Conservation (phyloP, 35 echinoderm and acorn worm species). For the Lytechinus variegatus region DNA sequence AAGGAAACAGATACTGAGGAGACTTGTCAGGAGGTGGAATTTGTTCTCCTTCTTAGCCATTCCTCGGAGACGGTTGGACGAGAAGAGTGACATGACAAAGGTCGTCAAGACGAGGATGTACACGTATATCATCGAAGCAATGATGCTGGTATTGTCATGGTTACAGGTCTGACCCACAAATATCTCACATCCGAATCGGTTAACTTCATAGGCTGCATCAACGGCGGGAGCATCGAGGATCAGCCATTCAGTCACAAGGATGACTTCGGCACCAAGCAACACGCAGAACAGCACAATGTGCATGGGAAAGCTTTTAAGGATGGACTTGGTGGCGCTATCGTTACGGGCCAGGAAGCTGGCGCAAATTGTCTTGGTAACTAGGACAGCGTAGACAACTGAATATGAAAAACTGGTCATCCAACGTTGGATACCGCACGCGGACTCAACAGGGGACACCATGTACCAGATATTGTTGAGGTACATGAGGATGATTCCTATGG, state of each 20-base stretch:
- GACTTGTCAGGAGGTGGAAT: not conserved
- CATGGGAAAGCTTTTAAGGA: not conserved
- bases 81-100: slow-evolving; percentile 35
- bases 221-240: not conserved
- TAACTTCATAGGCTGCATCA: not conserved
- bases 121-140: slow-evolving; percentile 37
- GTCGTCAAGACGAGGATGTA: slow-evolving; percentile 42
- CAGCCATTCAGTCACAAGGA: slow-evolving; percentile 32
- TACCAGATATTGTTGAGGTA: slow-evolving; percentile 23
- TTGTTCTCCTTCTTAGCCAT: not conserved
- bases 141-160: slow-evolving; percentile 11
- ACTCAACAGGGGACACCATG: slow-evolving; percentile 23
- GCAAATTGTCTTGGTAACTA: slow-evolving; percentile 12
- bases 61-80: not conserved
- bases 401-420: slow-evolving; percentile 47
- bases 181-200: not conserved
- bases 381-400: slow-evolving; percentile 24
- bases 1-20: slow-evolving; percentile 37
- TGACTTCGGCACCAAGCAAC: not conserved
- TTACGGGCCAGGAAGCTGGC: not conserved
- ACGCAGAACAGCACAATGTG: slow-evolving; percentile 4
- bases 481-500: slow-evolving; percentile 30
- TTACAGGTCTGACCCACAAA: not conserved
- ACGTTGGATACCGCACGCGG: slow-evolving; percentile 1
- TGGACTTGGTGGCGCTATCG: not conserved